Base-by-base conservation (phyloP, 2,113 vertebrate genomes). In the Gallinago paraguaiae region DNA sequence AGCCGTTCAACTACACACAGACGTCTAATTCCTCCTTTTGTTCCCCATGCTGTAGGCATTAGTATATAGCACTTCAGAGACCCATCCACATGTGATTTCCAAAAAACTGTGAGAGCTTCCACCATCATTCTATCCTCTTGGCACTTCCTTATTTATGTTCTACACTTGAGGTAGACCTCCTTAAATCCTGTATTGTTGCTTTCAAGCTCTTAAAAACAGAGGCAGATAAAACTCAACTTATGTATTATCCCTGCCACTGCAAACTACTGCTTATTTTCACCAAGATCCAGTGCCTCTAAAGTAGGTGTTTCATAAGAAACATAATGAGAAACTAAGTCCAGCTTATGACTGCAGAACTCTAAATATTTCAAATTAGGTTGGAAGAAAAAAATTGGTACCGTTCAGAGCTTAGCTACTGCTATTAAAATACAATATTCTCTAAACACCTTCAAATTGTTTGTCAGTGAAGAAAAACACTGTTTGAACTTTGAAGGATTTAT, bases 201-300 rank as follows among this genome's bases (percentile, higher is more conserved):
- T 65, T 43, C 12, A 60, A 74, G 24, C 18, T 83, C 27, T 82
- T 59, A 74, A 68, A 77, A 72, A 48, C 33, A 57, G 4, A 72
- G 2, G 13, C 3, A 31, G 4, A 59, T 90, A 56, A 99, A 99
- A 43, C 96, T 93, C 17, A 98, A 67, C 60, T 98, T 98, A 64
- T 96, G 96, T 2, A 98, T 98, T 57, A 99, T 92, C 5, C 98
- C 98, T 63, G 89, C 93, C 13, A 98, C 95, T 45, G n/a, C 30
- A 92, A 99, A 99, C 83, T 98, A 98, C 72, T 99, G 98, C 0
- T 85, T 3, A 45, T 99, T 99, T 88, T 97, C 65, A 92, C 98
- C 98, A 27, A 98, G 91, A 92, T 98, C 98, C 10, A 99, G 86
- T 3, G 98, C 96, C 84, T 98, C 90, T 41, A 98, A 97, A 43